Evolutionary conservation across 1,140 invertebrate genomes (phyloP).

Genomic region (Drosophila saltans): DNA sequence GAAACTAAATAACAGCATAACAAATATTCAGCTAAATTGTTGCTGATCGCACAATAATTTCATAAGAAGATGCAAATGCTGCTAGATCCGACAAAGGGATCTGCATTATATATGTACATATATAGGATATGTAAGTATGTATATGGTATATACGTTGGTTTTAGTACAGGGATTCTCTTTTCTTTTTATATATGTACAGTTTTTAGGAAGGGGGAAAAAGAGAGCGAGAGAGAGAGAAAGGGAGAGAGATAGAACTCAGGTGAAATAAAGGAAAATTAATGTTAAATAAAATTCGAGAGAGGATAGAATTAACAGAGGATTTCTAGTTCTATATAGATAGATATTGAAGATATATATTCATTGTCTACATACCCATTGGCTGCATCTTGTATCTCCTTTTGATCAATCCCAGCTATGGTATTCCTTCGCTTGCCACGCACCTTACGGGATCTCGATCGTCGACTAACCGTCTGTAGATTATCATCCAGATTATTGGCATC

Average conservation of each 20-base stretch:
- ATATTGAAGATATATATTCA: slow-evolving; percentile 43
- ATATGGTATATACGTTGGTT: slow-evolving; percentile 21
- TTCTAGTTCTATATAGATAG: slow-evolving; percentile 21
- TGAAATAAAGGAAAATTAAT: neutral
- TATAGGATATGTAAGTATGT: slow-evolving; percentile 47
- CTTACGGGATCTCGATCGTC: slow-evolving; percentile 89
- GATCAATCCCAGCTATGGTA: slow-evolving; percentile 94
- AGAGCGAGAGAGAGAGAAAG: slow-evolving; percentile 18
- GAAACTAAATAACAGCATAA: slow-evolving; percentile 75
- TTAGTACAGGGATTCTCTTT: slow-evolving; percentile 36
- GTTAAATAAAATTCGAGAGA: slow-evolving; percentile 6
- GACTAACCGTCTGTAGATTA: slow-evolving; percentile 86
- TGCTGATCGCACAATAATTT: slow-evolving; percentile 73
- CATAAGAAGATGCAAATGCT: slow-evolving; percentile 58
- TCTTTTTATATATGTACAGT: slow-evolving; percentile 59
- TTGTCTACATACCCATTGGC: slow-evolving; percentile 88
- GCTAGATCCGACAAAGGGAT: slow-evolving; percentile 21
- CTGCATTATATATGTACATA: slow-evolving; percentile 27
- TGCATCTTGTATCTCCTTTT: slow-evolving; percentile 92
- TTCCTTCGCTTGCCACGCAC: slow-evolving; percentile 92
- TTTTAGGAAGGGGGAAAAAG: slow-evolving; percentile 40
- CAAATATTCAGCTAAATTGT: slow-evolving; percentile 63
- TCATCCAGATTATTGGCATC: slow-evolving; percentile 76
- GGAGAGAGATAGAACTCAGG: neutral
- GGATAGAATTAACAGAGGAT: neutral